phyloP scores from a whole-genome alignment of 2,113 vertebrate species.

The Sorex fumeus region DNA sequence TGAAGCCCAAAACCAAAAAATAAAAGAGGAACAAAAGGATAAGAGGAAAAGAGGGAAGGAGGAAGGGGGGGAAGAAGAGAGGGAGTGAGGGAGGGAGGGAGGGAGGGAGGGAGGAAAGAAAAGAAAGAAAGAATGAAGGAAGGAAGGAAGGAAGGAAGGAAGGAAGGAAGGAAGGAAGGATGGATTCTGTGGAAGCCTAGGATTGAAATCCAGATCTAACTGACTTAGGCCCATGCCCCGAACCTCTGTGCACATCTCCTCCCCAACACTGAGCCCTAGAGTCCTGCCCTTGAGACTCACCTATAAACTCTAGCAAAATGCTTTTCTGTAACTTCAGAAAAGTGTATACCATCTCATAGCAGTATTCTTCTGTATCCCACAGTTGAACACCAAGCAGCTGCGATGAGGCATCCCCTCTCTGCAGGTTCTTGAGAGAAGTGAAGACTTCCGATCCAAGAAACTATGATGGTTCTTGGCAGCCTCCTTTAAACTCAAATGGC shows the following conservation, averaged over 20 bases:
- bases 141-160: too few relatives aligned
- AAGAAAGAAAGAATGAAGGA: too few relatives aligned
- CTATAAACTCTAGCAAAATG: background rate
- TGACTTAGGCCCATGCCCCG: too few relatives aligned
- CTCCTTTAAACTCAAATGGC: background rate
- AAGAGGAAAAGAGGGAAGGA: too few relatives aligned
- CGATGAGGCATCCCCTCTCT: slow-evolving; percentile 17
- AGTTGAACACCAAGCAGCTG: background rate
- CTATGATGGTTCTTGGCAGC: rapidly evolving
- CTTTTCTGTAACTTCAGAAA: background rate
- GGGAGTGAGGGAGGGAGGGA: too few relatives aligned
- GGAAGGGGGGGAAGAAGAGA: too few relatives aligned
- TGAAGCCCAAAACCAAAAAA: too few relatives aligned
- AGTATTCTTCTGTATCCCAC: background rate
- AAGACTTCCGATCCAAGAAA: background rate
- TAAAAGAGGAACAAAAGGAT: too few relatives aligned
- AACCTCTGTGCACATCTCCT: background rate
- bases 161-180: too few relatives aligned
- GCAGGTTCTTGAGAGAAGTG: rapidly evolving
- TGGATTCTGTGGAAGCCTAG: too few relatives aligned
- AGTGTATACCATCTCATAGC: slow-evolving; percentile 42
- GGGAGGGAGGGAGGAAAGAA: too few relatives aligned
- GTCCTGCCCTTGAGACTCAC: slow-evolving; percentile 31
- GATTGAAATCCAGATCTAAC: too few relatives aligned
- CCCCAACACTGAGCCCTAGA: background rate